These are phyloP conservation scores for Serinus canaria DNA, from an alignment of 2,113 vertebrate species.

Conservation along the genomic window DNA sequence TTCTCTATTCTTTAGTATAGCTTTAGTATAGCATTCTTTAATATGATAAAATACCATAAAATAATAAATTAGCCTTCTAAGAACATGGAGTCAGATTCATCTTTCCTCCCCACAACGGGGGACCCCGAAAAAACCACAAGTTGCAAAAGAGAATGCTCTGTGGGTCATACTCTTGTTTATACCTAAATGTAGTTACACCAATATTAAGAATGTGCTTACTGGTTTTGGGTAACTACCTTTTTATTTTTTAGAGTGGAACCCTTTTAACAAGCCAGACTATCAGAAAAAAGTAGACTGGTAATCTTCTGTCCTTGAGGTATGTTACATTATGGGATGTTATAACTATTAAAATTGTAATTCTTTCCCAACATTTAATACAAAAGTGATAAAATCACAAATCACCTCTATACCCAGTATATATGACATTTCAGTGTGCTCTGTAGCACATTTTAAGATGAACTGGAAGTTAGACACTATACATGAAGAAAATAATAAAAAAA, in stretches of 20 bases:
- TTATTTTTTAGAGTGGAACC: not conserved
- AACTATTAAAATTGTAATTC: not conserved
- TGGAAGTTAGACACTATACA: not conserved
- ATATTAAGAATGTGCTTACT: not conserved
- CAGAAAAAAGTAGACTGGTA: not conserved
- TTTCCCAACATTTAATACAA: not conserved
- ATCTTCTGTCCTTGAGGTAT: not conserved
- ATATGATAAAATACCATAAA: too few species aligned
- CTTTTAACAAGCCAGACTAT: not conserved
- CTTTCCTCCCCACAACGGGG: too few species aligned
- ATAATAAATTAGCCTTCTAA: too few species aligned
- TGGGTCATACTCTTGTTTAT: not conserved
- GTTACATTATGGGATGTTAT: not conserved
- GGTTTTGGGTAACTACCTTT: not conserved
- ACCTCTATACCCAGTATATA: not conserved
- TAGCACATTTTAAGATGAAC: not conserved
- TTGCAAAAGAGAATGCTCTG: fast-evolving
- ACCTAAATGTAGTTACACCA: not conserved
- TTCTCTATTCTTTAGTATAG: too few species aligned
- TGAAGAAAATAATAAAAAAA: not conserved
- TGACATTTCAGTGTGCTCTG: not conserved
- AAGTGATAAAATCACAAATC: not conserved
- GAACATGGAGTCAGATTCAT: too few species aligned
- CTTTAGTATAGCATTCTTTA: too few species aligned
- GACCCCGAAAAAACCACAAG: too few species aligned